A percentile compares a stretch with the other conserved stretches of the same genome.
phyloP scores from a whole-genome alignment of 2,888 invertebrate genomes.

The Norana najaformis region DNA sequence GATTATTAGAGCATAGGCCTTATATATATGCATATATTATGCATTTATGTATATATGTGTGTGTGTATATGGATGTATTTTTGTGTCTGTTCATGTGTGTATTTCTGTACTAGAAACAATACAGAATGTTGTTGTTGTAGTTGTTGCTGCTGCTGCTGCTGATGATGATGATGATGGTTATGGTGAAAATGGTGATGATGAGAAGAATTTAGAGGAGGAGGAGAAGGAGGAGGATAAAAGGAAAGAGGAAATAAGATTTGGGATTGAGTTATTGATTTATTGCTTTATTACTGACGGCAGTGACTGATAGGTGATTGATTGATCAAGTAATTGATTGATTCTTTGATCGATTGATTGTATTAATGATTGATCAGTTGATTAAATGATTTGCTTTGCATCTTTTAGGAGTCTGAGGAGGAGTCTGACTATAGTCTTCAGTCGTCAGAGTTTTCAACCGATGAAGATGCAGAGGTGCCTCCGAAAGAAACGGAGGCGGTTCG shows the following conservation, averaged over 20 bases:
- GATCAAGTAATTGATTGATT: background rate
- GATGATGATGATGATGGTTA: too few relatives aligned
- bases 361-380: background rate
- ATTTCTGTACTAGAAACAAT: too few relatives aligned
- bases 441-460: conserved; percentile 98
- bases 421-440: conserved; percentile 98
- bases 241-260: too few relatives aligned
- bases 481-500: conserved; percentile 91
- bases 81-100: too few relatives aligned
- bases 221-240: too few relatives aligned
- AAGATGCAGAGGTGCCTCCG: conserved; percentile 58
- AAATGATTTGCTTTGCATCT: background rate
- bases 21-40: too few relatives aligned
- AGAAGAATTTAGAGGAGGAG: background rate
- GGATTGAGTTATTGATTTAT: background rate
- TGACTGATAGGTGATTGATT: background rate
- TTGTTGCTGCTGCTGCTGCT: too few relatives aligned
- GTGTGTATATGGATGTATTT: too few relatives aligned
- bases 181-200: too few relatives aligned
- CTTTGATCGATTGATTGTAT: background rate
- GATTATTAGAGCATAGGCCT: too few relatives aligned
- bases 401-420: conserved; percentile 96
- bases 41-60: too few relatives aligned
- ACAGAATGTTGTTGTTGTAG: too few relatives aligned
- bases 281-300: background rate